These are phyloP conservation scores for Megalurothrips usitatus DNA, from an alignment of 2,888 invertebrate genomes.

Conservation along the genomic window DNA sequence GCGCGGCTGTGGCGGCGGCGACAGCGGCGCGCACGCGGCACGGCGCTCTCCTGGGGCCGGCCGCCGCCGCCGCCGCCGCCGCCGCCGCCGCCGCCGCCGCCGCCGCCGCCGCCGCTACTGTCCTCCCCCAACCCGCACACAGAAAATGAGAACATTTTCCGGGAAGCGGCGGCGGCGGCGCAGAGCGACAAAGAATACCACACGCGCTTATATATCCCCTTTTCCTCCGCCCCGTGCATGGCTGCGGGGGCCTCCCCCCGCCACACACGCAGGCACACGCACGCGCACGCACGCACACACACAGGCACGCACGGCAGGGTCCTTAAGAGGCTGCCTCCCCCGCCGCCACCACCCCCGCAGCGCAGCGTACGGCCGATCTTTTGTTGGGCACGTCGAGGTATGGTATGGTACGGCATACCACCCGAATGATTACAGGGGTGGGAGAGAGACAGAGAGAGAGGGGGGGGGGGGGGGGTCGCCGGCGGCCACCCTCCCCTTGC, in stretches of 20 bases:
- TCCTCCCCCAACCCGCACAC: too few species aligned
- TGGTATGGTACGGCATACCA: background rate
- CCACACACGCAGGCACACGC: too few species aligned
- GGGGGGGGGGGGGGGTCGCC: background rate
- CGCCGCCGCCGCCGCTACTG: too few species aligned
- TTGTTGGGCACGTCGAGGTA: conserved; percentile 2
- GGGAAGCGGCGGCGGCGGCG: too few species aligned
- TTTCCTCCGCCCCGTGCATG: too few species aligned
- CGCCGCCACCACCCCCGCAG: background rate
- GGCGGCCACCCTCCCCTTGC: background rate
- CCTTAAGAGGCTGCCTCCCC: background rate
- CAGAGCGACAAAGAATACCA: background rate
- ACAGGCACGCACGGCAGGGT: too few species aligned
- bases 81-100: too few species aligned
- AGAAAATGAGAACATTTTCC: background rate
- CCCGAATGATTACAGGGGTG: conserved; percentile 8
- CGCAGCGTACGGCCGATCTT: background rate
- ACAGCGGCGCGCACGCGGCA: background rate
- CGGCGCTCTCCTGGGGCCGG: background rate
- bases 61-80: background rate
- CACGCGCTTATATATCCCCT: too few species aligned
- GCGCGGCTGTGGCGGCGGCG: background rate
- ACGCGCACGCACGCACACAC: too few species aligned
- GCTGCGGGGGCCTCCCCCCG: too few species aligned
- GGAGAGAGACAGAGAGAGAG: background rate